Evolutionary conservation across 2,113 vertebrate species (phyloP).

Genomic region (Mus pahari): DNA sequence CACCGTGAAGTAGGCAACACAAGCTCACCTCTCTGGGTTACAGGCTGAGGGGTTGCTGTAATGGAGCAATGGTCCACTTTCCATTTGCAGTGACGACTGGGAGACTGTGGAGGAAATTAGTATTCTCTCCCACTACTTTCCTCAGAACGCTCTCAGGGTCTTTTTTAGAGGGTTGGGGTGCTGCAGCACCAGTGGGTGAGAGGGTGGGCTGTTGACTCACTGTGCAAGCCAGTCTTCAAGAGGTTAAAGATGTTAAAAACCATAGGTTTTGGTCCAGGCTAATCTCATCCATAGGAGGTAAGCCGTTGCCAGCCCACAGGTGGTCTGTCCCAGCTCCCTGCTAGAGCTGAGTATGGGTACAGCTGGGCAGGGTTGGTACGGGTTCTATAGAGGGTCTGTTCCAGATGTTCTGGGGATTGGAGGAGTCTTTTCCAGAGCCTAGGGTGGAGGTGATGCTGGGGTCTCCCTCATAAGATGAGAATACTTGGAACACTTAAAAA

Average conservation of each 20-base stretch:
- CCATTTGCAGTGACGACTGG: not conserved
- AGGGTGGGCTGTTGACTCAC: not conserved
- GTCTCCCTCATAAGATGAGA: not conserved
- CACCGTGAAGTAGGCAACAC: not conserved
- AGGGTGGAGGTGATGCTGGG: not conserved
- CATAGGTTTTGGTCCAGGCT: not conserved
- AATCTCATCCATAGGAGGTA: not conserved
- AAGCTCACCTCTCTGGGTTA: not conserved
- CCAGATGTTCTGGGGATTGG: not conserved
- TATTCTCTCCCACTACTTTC: not conserved
- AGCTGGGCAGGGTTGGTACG: not conserved
- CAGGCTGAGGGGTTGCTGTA: not conserved
- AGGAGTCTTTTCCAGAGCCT: not conserved
- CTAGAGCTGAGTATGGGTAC: not conserved
- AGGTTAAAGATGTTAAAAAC: conserved; percentile 8
- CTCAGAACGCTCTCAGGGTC: not conserved
- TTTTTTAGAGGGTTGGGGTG: not conserved
- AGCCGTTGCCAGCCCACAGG: not conserved
- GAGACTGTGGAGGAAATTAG: not conserved
- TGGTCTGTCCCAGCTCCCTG: not conserved
- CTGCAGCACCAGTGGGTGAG: not conserved
- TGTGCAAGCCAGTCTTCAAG: not conserved
- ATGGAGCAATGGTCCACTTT: not conserved
- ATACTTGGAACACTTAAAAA: not conserved
- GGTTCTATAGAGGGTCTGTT: not conserved